A percentile compares a stretch with the other conserved stretches of the same genome.
These are phyloP conservation scores for Hirtodrosophila trivittata DNA, from an alignment of 2,888 invertebrate genomes.

Conservation along the genomic window DNA sequence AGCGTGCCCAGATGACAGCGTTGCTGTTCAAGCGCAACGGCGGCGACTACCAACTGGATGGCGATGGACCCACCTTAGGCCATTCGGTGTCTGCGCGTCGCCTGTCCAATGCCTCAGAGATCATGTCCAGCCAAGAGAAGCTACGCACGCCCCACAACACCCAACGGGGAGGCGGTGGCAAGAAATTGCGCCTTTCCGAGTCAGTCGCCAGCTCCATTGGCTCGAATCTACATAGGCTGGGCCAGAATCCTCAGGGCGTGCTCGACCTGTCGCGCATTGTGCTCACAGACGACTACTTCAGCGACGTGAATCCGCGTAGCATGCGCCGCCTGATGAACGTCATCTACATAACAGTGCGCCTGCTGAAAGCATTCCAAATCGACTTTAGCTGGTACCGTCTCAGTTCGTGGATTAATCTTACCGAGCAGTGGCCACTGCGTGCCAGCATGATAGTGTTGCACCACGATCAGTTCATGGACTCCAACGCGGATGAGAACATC, in stretches of 20 bases:
- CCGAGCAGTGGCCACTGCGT: constrained; percentile 99
- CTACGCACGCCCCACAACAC: constrained; percentile 83
- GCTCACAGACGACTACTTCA: constrained; percentile 98
- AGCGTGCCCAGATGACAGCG: constrained; percentile 93
- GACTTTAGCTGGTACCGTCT: constrained; percentile 99
- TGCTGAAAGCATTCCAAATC: constrained; percentile 98
- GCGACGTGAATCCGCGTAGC: constrained; percentile 98
- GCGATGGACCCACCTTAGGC: constrained; percentile 81
- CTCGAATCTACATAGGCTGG: constrained; percentile 91
- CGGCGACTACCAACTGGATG: constrained; percentile 80
- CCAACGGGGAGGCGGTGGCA: constrained; percentile 86
- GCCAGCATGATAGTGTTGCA: constrained; percentile 98
- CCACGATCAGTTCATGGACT: constrained; percentile 94
- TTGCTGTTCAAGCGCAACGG: constrained; percentile 83
- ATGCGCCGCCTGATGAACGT: constrained; percentile 99
- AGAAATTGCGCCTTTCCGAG: constrained; percentile 92
- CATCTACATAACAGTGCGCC: constrained; percentile 96
- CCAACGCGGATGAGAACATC: constrained; percentile 90
- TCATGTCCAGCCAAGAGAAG: constrained; percentile 93
- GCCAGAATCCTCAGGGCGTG: constrained; percentile 87
- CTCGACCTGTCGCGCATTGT: constrained; percentile 90
- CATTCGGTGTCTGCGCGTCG: constrained; percentile 89
- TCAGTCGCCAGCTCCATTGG: constrained; percentile 96
- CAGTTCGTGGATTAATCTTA: constrained; percentile 98
- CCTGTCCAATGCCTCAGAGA: constrained; percentile 90